phyloP scores from a whole-genome alignment of 2,113 vertebrate genomes.

The Nothobranchius furzeri region DNA sequence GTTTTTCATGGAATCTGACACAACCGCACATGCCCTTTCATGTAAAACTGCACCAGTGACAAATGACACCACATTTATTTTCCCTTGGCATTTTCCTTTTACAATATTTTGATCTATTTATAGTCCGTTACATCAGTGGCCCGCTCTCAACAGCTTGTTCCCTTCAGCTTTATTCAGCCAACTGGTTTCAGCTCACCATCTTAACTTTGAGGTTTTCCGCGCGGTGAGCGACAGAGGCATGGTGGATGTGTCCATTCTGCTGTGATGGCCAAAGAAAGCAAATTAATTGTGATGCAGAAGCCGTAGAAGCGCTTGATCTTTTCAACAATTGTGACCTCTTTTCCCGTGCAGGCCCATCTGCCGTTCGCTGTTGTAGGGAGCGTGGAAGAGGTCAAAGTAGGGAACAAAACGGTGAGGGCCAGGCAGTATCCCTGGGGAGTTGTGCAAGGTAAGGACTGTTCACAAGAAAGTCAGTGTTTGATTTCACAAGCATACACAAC shows the following conservation, averaged over 20 bases:
- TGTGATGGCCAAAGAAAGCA: neutral
- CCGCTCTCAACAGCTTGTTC: slow-evolving; percentile 54
- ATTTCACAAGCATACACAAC: slow-evolving; percentile 17
- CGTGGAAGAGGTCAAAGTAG: slow-evolving; percentile 96
- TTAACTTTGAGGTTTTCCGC: slow-evolving; percentile 55
- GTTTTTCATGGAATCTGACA: too few relatives aligned
- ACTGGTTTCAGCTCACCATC: slow-evolving; percentile 51
- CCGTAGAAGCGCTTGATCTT: neutral
- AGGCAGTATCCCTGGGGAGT: slow-evolving; percentile 98
- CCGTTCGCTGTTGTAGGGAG: slow-evolving; percentile 97
- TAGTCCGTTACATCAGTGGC: slow-evolving; percentile 52
- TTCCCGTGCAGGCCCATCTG: slow-evolving; percentile 86
- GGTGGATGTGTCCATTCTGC: too few relatives aligned
- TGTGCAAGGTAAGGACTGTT: slow-evolving; percentile 89
- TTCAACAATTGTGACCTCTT: slow-evolving; percentile 6
- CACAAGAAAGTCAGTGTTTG: slow-evolving; percentile 2
- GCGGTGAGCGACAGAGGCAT: slow-evolving; percentile 27
- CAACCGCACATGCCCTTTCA: slow-evolving; percentile 19
- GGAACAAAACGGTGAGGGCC: slow-evolving; percentile 95
- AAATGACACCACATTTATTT: slow-evolving; percentile 21
- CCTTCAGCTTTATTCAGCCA: slow-evolving; percentile 43
- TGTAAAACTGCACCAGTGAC: slow-evolving; percentile 19
- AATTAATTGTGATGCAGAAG: neutral
- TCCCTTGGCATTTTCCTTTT: slow-evolving; percentile 18
- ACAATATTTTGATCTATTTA: slow-evolving; percentile 55